A percentile compares a stretch with the other conserved stretches of the same genome.
Conservation (phyloP, 1,140 invertebrate genomes). For the Maniola jurtina region DNA sequence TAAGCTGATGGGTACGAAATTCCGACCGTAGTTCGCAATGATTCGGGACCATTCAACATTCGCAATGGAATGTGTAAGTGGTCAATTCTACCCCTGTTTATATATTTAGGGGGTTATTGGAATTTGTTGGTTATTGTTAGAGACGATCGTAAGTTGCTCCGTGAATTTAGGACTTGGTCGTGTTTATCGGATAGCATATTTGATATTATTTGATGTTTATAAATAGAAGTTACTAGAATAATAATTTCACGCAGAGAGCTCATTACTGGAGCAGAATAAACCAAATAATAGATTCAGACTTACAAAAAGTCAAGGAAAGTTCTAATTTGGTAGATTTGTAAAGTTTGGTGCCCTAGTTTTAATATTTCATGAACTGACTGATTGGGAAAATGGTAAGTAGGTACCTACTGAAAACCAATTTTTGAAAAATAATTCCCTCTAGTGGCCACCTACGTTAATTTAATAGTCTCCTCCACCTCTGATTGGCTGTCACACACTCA, state of each 20-base stretch:
- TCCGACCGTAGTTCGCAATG: constrained; percentile 28
- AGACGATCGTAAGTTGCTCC: neutral
- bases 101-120: constrained; percentile 17
- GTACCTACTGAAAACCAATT: no score
- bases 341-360: no score
- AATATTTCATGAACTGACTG: no score
- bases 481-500: no score
- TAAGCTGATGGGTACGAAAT: constrained; percentile 22
- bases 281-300: no score
- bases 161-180: neutral
- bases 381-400: no score
- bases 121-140: constrained; percentile 19
- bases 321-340: no score
- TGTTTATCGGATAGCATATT: neutral
- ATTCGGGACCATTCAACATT: constrained; percentile 24
- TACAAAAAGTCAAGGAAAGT: no score
- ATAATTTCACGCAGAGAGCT: neutral
- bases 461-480: no score
- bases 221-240: neutral
- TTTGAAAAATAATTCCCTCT: no score
- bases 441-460: no score
- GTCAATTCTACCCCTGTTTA: constrained; percentile 24
- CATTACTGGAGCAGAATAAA: no score
- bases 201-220: neutral
- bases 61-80: constrained; percentile 36